Evolutionary conservation across 2,797 vertebrate genomes (phyloP).

Genomic region (Intellagama lesueurii): DNA sequence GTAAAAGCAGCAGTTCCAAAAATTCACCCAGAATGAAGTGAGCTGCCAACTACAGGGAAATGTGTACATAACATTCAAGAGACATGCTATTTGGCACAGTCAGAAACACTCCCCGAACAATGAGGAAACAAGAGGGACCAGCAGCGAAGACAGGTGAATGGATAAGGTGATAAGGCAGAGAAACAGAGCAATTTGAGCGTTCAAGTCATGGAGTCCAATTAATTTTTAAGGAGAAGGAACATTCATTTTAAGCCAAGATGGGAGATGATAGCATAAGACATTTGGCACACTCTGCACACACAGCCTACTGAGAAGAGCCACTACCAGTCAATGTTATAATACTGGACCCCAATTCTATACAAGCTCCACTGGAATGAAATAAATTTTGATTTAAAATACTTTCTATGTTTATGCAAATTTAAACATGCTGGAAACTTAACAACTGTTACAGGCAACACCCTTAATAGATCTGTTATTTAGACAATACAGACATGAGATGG

Average conservation of each 20-base stretch:
- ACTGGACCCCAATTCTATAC: background rate
- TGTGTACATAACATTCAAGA: background rate
- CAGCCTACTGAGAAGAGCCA: background rate
- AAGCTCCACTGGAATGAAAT: background rate
- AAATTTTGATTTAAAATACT: background rate
- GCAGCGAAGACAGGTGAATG: background rate
- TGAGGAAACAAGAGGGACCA: too few species aligned
- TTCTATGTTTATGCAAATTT: background rate
- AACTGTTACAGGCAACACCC: too few species aligned
- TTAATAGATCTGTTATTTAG: too few species aligned
- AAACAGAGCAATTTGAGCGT: background rate
- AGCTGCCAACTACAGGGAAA: background rate
- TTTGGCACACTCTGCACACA: background rate
- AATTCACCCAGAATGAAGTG: background rate
- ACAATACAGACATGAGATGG: too few species aligned
- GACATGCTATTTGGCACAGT: background rate
- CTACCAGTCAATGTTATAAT: too few species aligned
- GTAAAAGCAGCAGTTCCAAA: background rate
- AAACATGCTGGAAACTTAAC: background rate
- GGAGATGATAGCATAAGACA: background rate
- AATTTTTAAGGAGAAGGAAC: background rate
- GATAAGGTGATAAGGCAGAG: background rate
- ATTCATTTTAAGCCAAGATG: background rate
- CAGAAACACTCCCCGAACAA: background rate
- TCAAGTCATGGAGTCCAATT: background rate